Base-by-base conservation (phyloP, 2,113 vertebrate species). In the Talpa occidentalis region DNA sequence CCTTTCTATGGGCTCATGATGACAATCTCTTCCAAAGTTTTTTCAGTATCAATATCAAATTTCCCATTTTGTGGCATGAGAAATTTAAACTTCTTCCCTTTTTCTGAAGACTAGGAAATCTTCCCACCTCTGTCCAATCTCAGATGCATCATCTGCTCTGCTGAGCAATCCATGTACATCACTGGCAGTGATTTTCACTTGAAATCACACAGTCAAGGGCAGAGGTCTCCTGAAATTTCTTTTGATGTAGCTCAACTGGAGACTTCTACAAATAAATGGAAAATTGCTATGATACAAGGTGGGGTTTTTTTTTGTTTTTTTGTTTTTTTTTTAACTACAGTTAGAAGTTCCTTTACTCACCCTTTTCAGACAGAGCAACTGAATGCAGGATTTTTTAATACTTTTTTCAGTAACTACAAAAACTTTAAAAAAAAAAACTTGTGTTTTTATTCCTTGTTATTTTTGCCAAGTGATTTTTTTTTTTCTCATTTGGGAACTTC, bases 161-260 rank as follows among this genome's bases (percentile, higher is more conserved):
- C 19, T 10, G 35, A n/a, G 44, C 42, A n/a, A 30, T 88, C 88
- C 66, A 5, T 76, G 40, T 77, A 30, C 19, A 35, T 60, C 56
- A 52, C 17, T 83, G 40, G 70, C 86, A 97, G 95, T 56, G 94
- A 95, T 96, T 97, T 98, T 97, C 96, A 93, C 67, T 89, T 82
- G 94, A 96, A 98, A 96, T 79, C 88, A 47, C 93, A 92, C 94
- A 82, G 59, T 77, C 80, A 95, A 97, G 77, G 96, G 92, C 93
- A 94, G 77, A 97, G 26, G 72, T 95, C 96, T 96, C 47, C 67
- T 79, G 94, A 97, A 98, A 97, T 95, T 96, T 98, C 97, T 98
- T 98, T 98, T 98, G 96, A 98, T 97, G 96, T 95, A 97, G 96
- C 90, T 97, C 97, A 97, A 94, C 28, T 49, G 3, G 30, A 56